phyloP scores from a whole-genome alignment of 2,888 invertebrate genomes.

The Drosophila antonietae region DNA sequence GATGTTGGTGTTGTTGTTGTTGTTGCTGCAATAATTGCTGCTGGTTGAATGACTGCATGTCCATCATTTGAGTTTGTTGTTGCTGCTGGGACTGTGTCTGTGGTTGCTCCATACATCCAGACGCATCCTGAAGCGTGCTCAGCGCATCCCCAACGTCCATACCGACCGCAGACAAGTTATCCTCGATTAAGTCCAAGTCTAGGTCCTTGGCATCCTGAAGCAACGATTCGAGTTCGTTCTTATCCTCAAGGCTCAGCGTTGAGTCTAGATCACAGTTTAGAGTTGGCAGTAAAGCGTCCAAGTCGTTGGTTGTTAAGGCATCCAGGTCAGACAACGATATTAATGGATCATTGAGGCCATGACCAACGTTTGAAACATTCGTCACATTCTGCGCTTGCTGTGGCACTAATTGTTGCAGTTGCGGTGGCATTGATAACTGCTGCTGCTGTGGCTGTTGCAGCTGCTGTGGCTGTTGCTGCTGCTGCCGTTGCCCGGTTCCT shows the following conservation, averaged over 20 bases:
- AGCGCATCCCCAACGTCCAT: conserved; percentile 75
- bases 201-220: conserved; percentile 84
- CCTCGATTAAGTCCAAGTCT: conserved; percentile 84
- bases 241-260: conserved; percentile 83
- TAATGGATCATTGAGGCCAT: conserved; percentile 73
- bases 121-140: conserved; percentile 62
- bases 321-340: conserved; percentile 82
- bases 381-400: conserved; percentile 32
- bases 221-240: conserved; percentile 83
- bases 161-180: conserved; percentile 85
- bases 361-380: conserved; percentile 29
- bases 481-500: conserved; percentile 38
- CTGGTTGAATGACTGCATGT: conserved; percentile 50
- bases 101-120: conserved; percentile 43
- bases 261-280: conserved; percentile 86
- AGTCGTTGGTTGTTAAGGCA: conserved; percentile 85
- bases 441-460: conserved; percentile 4
- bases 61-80: conserved; percentile 60
- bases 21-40: conserved; percentile 43
- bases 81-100: conserved; percentile 52
- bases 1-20: conserved; percentile 39
- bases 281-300: conserved; percentile 88
- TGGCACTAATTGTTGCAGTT: conserved; percentile 27
- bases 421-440: conserved; percentile 20
- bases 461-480: conserved; percentile 16